Base-by-base conservation (phyloP, 2,888 invertebrate genomes). In the Troglohyphantes excavatus region DNA sequence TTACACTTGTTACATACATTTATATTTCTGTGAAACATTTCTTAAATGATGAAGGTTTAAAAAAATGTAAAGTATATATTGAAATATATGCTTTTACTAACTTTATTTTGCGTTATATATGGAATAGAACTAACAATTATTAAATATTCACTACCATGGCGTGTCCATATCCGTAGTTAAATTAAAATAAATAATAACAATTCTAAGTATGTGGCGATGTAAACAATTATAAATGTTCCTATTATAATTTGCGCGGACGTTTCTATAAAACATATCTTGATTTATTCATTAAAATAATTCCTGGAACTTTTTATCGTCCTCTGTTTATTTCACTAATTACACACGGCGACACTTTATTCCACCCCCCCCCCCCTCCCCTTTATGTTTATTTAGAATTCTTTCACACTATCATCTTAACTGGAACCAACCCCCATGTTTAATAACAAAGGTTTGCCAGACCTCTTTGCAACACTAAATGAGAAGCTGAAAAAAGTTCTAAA, bases 391-490 rank as follows among this genome's bases (percentile, higher is more conserved):
- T 76, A 67, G 68, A 82, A 82, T 83, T 68, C 43, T 81, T 61
- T 27, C 61, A 39, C 65, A 73, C 70, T 65, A 76, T 53, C 75
- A 27, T 39, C 27, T 65, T 75, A n/a, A 67, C 46, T 73, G 9
- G 33, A 53, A 83, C 61, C 73, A 29, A 76, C 33, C 39, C 67
- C 33, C 85, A 43, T 82, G 88, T 89, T 82, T 82, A 82, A 82
- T 89, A 89, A 89, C 82, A 89, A 89, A 82, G 88, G 82, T 82
- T 76, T 68, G 73, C 76, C 82, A 82, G 68, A 68, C 82, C 75
- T 67, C 81, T 87, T 88, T 88, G 81, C 81, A 88, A 70, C 43
- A 59, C 65, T 76, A 83, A 89, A 89, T 89, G 88, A 89, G 88
- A 21, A 23, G 26, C 19, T 43, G 68, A 68, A 68, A 89, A 89